Conservation (phyloP, 92 coral and sea anemone genomes). For the Phenganax marumi region DNA sequence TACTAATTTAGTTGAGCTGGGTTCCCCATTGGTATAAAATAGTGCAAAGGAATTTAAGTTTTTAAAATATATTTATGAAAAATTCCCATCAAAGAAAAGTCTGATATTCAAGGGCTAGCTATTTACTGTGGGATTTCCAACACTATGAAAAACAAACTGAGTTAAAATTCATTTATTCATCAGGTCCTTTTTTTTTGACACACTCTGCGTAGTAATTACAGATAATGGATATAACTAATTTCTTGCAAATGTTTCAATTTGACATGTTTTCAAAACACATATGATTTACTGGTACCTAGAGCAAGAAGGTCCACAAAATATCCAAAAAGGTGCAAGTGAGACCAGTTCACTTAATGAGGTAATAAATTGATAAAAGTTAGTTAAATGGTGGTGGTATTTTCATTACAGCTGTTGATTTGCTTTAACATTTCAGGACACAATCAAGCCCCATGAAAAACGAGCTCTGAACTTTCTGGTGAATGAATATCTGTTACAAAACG, state of each 20-base stretch:
- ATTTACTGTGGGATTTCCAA: not conserved
- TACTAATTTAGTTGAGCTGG: too few species aligned
- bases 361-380: not conserved
- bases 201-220: too few species aligned
- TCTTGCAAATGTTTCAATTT: not conserved
- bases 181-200: too few species aligned
- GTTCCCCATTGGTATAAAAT: too few species aligned
- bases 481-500: slow-evolving; percentile 78
- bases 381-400: not conserved
- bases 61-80: not conserved
- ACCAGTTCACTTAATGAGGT: slow-evolving; percentile 40
- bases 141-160: not conserved
- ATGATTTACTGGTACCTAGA: slow-evolving; percentile 7
- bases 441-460: slow-evolving; percentile 90
- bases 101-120: not conserved
- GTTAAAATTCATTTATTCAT: too few species aligned
- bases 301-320: slow-evolving; percentile 36
- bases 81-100: not conserved
- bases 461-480: slow-evolving; percentile 94
- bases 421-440: slow-evolving; percentile 58
- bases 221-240: too few species aligned
- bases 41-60: not conserved
- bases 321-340: slow-evolving; percentile 39
- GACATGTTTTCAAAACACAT: not conserved
- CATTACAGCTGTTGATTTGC: too few species aligned